Conservation (phyloP, 1,140 invertebrate genomes). For the Steinernema feltiae region DNA sequence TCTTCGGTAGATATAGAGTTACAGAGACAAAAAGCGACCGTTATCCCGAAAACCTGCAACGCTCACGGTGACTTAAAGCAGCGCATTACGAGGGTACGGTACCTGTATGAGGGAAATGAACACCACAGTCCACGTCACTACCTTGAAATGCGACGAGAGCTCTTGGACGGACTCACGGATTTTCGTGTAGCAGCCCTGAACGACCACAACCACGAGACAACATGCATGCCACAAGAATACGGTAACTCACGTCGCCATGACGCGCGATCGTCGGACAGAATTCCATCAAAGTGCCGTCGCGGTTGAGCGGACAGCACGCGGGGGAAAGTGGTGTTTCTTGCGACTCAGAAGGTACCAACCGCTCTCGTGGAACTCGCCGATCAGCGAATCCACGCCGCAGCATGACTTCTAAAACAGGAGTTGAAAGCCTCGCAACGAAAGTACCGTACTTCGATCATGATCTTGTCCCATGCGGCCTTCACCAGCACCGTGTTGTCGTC, state of each 20-base stretch:
- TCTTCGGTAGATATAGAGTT: conserved; percentile 50
- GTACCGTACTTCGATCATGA: conserved; percentile 51
- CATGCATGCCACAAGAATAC: background rate
- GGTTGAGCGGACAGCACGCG: conserved; percentile 53
- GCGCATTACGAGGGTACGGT: background rate
- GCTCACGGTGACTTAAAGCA: background rate
- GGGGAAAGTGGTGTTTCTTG: conserved; percentile 45
- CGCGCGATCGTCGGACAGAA: conserved; percentile 48
- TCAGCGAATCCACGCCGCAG: conserved; percentile 54
- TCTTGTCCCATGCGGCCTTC: conserved; percentile 55
- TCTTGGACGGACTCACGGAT: conserved; percentile 48
- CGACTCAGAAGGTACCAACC: conserved; percentile 48
- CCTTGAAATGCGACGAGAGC: conserved; percentile 47
- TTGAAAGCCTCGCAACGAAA: background rate
- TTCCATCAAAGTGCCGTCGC: conserved; percentile 44
- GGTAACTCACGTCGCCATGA: conserved; percentile 51
- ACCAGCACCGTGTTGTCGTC: conserved; percentile 43
- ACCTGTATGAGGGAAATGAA: conserved; percentile 53
- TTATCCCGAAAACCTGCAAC: conserved; percentile 52
- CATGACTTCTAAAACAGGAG: conserved; percentile 47
- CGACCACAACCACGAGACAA: conserved; percentile 7
- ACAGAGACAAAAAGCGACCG: conserved; percentile 56
- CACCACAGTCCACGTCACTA: conserved; percentile 55
- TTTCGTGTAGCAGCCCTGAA: conserved; percentile 51
- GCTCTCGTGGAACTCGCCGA: conserved; percentile 52